Evolutionary conservation across 2,888 invertebrate genomes (phyloP).

Genomic region (Flexamia atlantica): DNA sequence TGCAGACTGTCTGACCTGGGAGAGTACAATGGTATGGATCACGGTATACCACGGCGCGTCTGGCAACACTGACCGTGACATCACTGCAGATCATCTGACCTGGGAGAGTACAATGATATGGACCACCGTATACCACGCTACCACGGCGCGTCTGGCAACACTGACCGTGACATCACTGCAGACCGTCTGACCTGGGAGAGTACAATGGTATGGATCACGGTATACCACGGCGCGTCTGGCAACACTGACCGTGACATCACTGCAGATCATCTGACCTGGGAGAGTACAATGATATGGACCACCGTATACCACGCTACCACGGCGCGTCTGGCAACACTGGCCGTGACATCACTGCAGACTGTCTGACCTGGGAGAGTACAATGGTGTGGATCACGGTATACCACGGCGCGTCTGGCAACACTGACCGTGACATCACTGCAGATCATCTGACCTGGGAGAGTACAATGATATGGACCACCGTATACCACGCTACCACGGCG

Average conservation of each 20-base stretch:
- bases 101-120: conserved; percentile 21
- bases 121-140: not conserved
- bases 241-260: conserved; percentile 6
- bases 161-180: no score
- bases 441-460: not conserved
- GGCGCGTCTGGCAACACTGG: not conserved
- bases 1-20: conserved; percentile 29
- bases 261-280: conserved; percentile 35
- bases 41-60: not conserved
- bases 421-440: no score
- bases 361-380: not conserved
- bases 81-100: conserved; percentile 10
- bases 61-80: conserved; percentile 7
- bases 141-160: not conserved
- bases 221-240: not conserved
- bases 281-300: not conserved
- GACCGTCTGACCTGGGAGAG: conserved; percentile 38
- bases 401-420: not conserved
- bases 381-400: not conserved
- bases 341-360: no score
- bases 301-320: not conserved
- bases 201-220: not conserved
- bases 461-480: not conserved
- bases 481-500: not conserved
- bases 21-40: not conserved